Conservation (phyloP, 2,113 vertebrate genomes). For the Mohoua ochrocephala region DNA sequence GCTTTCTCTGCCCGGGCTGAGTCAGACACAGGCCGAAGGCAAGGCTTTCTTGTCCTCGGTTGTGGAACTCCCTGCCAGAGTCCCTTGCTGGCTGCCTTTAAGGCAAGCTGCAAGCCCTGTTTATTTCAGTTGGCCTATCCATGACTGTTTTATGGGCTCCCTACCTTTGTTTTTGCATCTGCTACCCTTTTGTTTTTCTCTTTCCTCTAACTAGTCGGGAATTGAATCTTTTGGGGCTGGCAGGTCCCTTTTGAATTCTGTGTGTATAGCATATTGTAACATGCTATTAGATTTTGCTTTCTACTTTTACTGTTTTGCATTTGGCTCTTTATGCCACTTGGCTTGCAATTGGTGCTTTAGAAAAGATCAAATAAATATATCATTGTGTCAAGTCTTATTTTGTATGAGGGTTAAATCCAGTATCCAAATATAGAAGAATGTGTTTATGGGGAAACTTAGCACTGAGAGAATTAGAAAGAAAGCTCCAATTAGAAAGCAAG, state of each 20-base stretch:
- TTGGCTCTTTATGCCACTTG: constrained; percentile 33
- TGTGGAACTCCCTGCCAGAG: constrained; percentile 58
- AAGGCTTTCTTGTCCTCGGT: constrained; percentile 43
- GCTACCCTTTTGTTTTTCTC: constrained; percentile 67
- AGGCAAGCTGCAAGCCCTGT: constrained; percentile 67
- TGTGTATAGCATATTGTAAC: constrained; percentile 49
- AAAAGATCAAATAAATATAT: constrained; percentile 57
- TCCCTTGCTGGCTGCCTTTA: constrained; percentile 67
- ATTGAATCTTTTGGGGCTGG: constrained; percentile 54
- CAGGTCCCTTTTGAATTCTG: constrained; percentile 50
- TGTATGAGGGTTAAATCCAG: constrained; percentile 23
- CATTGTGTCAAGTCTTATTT: constrained; percentile 42
- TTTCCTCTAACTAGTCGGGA: constrained; percentile 56
- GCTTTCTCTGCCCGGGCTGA: constrained; percentile 33
- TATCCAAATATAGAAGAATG: constrained; percentile 36
- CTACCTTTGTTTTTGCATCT: constrained; percentile 72
- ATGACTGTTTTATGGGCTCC: constrained; percentile 69
- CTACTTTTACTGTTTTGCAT: constrained; percentile 23
- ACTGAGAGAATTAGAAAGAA: constrained; percentile 12
- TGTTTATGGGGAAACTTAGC: constrained; percentile 35
- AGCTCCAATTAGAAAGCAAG: constrained; percentile 30
- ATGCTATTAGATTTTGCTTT: constrained; percentile 59
- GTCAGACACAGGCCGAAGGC: constrained; percentile 45
- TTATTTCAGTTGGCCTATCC: constrained; percentile 68
- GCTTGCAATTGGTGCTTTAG: constrained; percentile 46